Conservation (phyloP, 2,797 vertebrate species). For the Cyprinella venusta region DNA sequence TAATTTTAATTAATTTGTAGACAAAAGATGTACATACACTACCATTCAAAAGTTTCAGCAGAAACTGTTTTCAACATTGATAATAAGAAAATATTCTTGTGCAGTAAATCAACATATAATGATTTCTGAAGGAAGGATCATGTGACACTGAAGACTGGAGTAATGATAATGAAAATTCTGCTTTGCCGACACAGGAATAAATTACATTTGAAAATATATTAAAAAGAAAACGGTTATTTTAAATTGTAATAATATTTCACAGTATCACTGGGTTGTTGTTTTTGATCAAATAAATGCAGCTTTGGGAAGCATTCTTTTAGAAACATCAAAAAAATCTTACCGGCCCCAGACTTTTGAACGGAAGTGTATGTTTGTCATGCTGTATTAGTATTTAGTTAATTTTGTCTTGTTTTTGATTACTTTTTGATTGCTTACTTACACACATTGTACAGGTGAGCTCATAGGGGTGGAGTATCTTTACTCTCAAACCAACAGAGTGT, state of each 20-base stretch:
- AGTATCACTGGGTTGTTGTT: not conserved
- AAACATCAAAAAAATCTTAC: not conserved
- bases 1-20: too few species aligned
- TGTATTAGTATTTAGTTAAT: not conserved
- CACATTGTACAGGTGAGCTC: slow-evolving; percentile 24
- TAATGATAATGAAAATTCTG: not conserved
- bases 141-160: not conserved
- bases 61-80: too few species aligned
- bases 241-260: not conserved
- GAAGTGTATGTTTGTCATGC: not conserved
- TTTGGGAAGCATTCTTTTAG: not conserved
- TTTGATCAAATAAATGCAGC: not conserved
- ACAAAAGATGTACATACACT: not conserved
- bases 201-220: not conserved
- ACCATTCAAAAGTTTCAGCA: not conserved
- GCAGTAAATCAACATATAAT: not conserved
- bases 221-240: not conserved
- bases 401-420: not conserved
- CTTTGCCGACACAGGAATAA: not conserved
- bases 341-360: not conserved
- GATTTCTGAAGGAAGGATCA: not conserved
- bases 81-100: too few species aligned
- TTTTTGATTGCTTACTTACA: not conserved
- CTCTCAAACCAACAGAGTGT: slow-evolving; percentile 26
- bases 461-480: slow-evolving; percentile 40